phyloP scores from a whole-genome alignment of 92 coral and sea anemone species.

The Ricordea florida region DNA sequence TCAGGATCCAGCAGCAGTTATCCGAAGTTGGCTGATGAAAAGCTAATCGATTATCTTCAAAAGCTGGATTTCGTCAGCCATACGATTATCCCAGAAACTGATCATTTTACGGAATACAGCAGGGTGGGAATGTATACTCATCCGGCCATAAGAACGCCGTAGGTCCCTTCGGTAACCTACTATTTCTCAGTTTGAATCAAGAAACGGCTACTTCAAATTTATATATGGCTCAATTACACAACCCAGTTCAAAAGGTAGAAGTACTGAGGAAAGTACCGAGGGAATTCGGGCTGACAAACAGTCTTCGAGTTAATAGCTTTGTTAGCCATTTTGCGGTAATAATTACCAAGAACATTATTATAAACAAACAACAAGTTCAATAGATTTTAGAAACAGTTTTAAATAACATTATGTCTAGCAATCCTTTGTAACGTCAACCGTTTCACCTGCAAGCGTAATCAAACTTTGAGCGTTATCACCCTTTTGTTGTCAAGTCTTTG shows the following conservation, averaged over 20 bases:
- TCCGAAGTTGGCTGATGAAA: constrained; percentile 15
- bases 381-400: too few species aligned
- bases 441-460: too few species aligned
- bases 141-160: constrained; percentile 3
- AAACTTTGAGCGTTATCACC: too few species aligned
- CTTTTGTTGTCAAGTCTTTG: too few species aligned
- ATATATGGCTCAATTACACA: constrained; percentile 32
- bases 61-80: constrained; percentile 24
- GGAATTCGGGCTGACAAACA: constrained; percentile 1
- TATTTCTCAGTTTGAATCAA: constrained; percentile 11
- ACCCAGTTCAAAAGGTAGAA: constrained; percentile 32
- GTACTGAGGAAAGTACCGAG: constrained; percentile 3
- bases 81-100: constrained; percentile 52
- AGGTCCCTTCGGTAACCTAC: constrained; percentile 40
- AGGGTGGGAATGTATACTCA: constrained; percentile 33
- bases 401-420: too few species aligned
- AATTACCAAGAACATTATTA: too few species aligned
- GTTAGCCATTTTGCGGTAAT: too few species aligned
- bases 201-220: constrained; percentile 9
- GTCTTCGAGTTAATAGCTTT: background rate
- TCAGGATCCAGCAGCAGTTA: constrained; percentile 38
- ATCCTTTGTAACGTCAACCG: too few species aligned
- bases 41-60: constrained; percentile 16
- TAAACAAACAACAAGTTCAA: too few species aligned
- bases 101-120: constrained; percentile 24